These are phyloP conservation scores for Globia sparganii DNA, from an alignment of 2,888 invertebrate species.

Conservation along the genomic window DNA sequence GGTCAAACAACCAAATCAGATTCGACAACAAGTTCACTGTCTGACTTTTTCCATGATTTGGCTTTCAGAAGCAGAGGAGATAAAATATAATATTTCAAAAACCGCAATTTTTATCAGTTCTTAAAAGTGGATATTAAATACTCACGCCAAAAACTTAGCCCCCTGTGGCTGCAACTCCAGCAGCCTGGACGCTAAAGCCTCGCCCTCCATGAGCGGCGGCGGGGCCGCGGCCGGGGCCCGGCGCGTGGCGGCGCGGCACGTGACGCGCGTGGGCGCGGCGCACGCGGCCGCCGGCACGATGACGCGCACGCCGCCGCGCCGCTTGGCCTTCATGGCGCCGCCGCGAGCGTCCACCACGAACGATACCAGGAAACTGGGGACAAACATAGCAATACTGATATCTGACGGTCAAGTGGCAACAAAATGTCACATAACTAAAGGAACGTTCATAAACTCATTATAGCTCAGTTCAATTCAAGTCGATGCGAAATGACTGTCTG, in stretches of 20 bases:
- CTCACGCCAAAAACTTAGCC: constrained; percentile 98
- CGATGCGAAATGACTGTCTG: background rate
- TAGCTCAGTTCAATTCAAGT: background rate
- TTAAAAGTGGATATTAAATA: constrained; percentile 47
- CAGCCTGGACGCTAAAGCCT: constrained; percentile 98
- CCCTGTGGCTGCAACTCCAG: constrained; percentile 98
- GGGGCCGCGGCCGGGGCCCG: constrained; percentile 92
- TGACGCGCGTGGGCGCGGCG: constrained; percentile 98
- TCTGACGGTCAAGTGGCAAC: background rate
- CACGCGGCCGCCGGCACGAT: constrained; percentile 99
- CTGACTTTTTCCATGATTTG: background rate
- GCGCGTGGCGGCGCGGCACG: constrained; percentile 93
- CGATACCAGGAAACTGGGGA: constrained; percentile 96
- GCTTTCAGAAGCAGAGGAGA: background rate
- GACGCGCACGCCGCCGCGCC: constrained; percentile 98
- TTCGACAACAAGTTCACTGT: background rate
- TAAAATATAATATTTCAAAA: background rate
- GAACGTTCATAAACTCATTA: background rate
- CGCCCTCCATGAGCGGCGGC: constrained; percentile 99
- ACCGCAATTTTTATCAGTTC: background rate
- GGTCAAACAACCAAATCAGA: background rate
- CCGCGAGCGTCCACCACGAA: constrained; percentile 99
- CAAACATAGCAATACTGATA: background rate
- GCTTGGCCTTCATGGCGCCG: constrained; percentile 99
- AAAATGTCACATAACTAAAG: background rate